Conservation (phyloP, 2,888 invertebrate genomes). For the Xylota sylvarum region DNA sequence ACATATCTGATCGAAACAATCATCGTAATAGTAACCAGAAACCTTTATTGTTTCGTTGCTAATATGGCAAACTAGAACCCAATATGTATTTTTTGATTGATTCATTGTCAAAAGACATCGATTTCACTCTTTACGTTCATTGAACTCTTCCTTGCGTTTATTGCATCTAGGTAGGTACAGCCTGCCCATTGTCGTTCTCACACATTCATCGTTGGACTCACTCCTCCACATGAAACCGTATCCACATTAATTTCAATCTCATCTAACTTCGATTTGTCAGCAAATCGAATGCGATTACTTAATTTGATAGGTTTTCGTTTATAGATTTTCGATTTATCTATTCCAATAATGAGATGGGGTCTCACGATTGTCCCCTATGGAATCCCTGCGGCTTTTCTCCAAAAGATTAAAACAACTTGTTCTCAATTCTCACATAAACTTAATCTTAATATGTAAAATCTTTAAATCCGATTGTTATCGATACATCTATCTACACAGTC, state of each 20-base stretch:
- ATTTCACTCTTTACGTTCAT: not conserved
- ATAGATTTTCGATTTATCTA: slow-evolving; percentile 26
- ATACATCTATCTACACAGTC: not conserved
- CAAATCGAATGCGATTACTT: slow-evolving; percentile 45
- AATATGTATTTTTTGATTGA: too few relatives aligned
- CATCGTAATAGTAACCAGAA: too few relatives aligned
- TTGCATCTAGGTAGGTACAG: not conserved
- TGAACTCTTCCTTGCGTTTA: not conserved
- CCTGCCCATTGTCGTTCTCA: not conserved
- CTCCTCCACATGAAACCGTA: not conserved
- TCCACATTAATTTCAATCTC: slow-evolving; percentile 8
- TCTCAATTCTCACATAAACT: not conserved
- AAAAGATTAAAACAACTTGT: not conserved
- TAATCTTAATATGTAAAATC: slow-evolving; percentile 10
- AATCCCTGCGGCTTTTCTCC: slow-evolving; percentile 12
- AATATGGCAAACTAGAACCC: too few relatives aligned
- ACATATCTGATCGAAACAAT: too few relatives aligned
- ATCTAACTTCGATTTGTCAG: slow-evolving; percentile 18
- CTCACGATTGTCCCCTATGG: slow-evolving; percentile 21
- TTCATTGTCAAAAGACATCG: too few relatives aligned
- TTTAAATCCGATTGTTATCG: slow-evolving; percentile 14
- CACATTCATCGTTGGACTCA: not conserved
- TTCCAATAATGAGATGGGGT: slow-evolving; percentile 14
- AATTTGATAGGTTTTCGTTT: slow-evolving; percentile 25
- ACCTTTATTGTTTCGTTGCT: too few relatives aligned